phyloP scores from a whole-genome alignment of 2,113 vertebrate genomes.

The Chauna torquata region DNA sequence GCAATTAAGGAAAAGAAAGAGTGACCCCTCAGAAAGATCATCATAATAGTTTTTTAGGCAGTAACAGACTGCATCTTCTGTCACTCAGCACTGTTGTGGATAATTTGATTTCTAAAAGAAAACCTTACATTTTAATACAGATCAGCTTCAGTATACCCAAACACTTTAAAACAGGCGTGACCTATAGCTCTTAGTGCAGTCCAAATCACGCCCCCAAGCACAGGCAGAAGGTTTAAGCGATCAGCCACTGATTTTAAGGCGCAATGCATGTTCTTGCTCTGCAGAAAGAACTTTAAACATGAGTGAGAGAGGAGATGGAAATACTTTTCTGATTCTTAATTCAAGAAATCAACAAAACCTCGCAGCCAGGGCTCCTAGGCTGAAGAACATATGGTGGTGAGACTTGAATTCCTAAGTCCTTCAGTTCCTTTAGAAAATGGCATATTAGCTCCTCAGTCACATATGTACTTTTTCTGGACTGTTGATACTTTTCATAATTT shows the following conservation, averaged over 20 bases:
- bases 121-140: background rate
- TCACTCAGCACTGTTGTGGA: background rate
- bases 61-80: background rate
- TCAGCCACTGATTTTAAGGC: background rate
- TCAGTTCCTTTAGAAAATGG: background rate
- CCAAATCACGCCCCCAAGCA: background rate
- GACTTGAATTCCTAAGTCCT: background rate
- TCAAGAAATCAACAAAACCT: background rate
- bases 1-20: background rate
- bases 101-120: background rate
- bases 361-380: background rate
- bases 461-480: background rate
- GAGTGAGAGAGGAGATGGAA: background rate
- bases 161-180: background rate
- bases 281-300: background rate
- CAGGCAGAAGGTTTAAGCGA: background rate
- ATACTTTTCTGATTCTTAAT: background rate
- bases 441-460: background rate
- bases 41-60: background rate
- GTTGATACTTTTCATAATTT: background rate
- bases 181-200: background rate
- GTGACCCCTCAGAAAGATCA: background rate
- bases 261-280: background rate
- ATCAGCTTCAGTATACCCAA: background rate
- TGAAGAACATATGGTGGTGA: background rate